Percentiles rank a stretch among this genome's conserved stretches.
Conservation (phyloP, 2,113 vertebrate species). For the Platycercus adscitus region DNA sequence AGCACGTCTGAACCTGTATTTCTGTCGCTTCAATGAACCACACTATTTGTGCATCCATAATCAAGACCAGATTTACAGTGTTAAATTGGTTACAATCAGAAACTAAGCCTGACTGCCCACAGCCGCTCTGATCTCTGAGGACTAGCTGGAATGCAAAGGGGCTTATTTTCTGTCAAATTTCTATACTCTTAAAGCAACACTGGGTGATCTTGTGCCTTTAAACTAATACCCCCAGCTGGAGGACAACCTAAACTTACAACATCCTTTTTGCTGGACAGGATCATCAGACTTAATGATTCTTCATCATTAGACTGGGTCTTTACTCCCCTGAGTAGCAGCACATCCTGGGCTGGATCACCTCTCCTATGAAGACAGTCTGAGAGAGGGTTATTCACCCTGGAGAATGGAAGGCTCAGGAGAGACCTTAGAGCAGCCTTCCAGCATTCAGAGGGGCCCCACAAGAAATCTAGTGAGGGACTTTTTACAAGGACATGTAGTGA, state of each 20-base stretch:
- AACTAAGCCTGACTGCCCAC: not conserved
- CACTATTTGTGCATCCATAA: not conserved
- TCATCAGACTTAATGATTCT: not conserved
- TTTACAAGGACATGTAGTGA: not conserved
- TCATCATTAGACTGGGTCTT: not conserved
- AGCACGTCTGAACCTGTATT: not conserved
- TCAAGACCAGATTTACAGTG: not conserved
- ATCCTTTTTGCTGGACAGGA: not conserved
- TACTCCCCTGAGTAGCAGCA: not conserved
- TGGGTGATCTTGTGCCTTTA: not conserved
- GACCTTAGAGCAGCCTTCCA: not conserved
- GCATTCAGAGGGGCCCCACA: not conserved
- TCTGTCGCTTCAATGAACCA: not conserved
- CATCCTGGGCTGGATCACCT: not conserved
- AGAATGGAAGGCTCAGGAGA: not conserved
- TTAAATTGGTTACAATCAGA: not conserved
- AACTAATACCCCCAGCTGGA: not conserved
- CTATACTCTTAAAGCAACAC: not conserved
- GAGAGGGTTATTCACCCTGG: not conserved
- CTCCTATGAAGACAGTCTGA: not conserved
- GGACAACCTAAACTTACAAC: not conserved
- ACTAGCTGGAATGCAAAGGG: not conserved
- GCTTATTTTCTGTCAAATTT: not conserved
- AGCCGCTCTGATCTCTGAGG: not conserved
- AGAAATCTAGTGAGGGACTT: not conserved